phyloP scores from a whole-genome alignment of 2,113 vertebrate species.

The Peromyscus leucopus region DNA sequence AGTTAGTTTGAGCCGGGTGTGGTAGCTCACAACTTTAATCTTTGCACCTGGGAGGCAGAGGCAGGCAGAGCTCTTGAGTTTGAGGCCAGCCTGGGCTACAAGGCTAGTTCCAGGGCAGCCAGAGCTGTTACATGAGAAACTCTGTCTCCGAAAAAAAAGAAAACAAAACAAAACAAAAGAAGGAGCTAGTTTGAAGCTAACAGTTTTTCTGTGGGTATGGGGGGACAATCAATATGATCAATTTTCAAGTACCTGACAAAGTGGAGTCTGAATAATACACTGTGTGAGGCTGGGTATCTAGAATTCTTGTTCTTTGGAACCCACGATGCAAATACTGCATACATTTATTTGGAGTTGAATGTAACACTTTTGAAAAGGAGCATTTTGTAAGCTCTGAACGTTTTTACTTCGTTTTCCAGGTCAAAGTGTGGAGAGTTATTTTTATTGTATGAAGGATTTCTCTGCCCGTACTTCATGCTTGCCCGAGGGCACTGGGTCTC shows the following conservation, averaged over 20 bases:
- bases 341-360: neutral
- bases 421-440: conserved; percentile 11
- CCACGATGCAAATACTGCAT: neutral
- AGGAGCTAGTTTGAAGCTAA: conserved; percentile 12
- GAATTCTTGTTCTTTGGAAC: neutral
- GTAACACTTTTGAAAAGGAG: neutral
- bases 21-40: neutral
- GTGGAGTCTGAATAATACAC: neutral
- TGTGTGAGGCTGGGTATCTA: neutral
- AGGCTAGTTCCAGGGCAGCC: neutral
- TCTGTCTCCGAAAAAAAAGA: neutral
- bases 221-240: neutral
- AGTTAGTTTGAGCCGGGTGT: neutral
- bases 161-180: too few relatives aligned
- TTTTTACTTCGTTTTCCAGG: neutral
- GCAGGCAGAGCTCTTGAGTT: neutral
- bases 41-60: neutral
- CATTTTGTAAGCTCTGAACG: neutral
- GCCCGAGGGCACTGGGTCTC: neutral
- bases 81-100: neutral
- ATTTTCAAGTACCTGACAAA: neutral
- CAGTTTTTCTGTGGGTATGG: neutral
- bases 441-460: neutral
- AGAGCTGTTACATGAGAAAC: neutral
- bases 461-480: neutral